Percentiles rank a stretch among this genome's conserved stretches.
These are phyloP conservation scores for Vesta saturnalis DNA, from an alignment of 2,888 invertebrate species.

Conservation along the genomic window DNA sequence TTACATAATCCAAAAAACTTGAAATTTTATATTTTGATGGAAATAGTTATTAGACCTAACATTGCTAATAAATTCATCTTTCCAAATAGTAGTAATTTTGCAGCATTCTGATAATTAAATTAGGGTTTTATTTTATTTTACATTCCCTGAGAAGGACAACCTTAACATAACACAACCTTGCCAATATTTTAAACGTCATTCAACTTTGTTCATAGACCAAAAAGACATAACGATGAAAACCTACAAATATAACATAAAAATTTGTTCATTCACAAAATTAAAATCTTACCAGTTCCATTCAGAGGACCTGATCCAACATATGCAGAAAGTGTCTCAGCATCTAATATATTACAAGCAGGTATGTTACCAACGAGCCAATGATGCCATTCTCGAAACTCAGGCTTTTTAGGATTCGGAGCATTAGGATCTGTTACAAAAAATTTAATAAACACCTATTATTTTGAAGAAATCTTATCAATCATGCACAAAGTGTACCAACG, in stretches of 20 bases:
- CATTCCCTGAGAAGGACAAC: no score
- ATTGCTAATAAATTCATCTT: no score
- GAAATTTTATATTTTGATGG: no score
- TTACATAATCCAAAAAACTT: no score
- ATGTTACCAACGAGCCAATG: slow-evolving; percentile 84
- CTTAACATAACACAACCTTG: no score
- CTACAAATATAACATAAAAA: slow-evolving; percentile 50
- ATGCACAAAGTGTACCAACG: slow-evolving; percentile 72
- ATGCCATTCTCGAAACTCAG: slow-evolving; percentile 77
- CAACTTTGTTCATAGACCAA: slow-evolving; percentile 73
- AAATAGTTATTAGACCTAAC: no score
- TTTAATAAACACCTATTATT: no score
- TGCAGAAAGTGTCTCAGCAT: slow-evolving; percentile 72
- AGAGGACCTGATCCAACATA: slow-evolving; percentile 78
- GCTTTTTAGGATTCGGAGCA: slow-evolving; percentile 76
- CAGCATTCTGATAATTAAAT: no score
- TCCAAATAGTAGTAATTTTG: no score
- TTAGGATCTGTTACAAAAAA: no score
- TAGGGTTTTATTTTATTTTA: no score
- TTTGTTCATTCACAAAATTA: not conserved
- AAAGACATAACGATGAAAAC: slow-evolving; percentile 79
- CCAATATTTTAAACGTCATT: slow-evolving; percentile 44
- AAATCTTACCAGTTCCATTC: slow-evolving; percentile 64
- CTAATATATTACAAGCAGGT: slow-evolving; percentile 69
- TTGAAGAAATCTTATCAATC: no score